Base-by-base conservation (phyloP, 2,888 invertebrate species). In the Drosophila anomalata region DNA sequence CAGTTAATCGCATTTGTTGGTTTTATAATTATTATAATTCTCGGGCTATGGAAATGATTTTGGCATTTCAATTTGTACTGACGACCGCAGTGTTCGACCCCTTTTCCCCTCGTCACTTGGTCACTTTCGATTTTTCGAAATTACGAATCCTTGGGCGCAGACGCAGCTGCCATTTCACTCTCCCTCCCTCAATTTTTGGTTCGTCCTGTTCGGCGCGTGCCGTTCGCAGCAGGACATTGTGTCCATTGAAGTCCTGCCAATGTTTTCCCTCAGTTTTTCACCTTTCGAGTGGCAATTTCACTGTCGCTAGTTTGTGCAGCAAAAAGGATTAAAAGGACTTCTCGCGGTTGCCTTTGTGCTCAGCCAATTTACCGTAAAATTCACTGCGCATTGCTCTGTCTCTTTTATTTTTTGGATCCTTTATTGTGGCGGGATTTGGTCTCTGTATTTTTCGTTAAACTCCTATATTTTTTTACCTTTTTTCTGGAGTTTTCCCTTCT, bases 1-100 rank as follows among this genome's bases (percentile, higher is more conserved):
- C 63, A 57, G 62, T 75, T 81, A 83, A 84, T 81, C 83, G 87
- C 87, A 85, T 83, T 87, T 83, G 81, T 74, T 76, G 67, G 67
- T 54, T 60, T 42, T 68, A 69, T 80, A 81, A 81, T 87, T 87
- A 81, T 87, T 87, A 87, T 79, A 85, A 85, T 82, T 70, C 74
- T 67, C 79, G 55, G 63, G 24, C 73, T 42, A 57, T 54, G 58
- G 66, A 71, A 75, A 80, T 77, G 80, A 81, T 81, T 81, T 86
- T 79, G 61, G 59, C 62, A 82, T 82, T 80, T 85, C 86, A 80
- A 80, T 86, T 80, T 80, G 79, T 82, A 31, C 17, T 56, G 71
- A 51, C 85, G 61, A 82, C 82, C 82, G 75, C 87, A 81, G 78
- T 55, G 20, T 62, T 52, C 78, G 76, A 79, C 79, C 79, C 80